These are phyloP conservation scores for Spatulosminthurus flaviceps DNA, from an alignment of 2,888 invertebrate species.

Conservation along the genomic window DNA sequence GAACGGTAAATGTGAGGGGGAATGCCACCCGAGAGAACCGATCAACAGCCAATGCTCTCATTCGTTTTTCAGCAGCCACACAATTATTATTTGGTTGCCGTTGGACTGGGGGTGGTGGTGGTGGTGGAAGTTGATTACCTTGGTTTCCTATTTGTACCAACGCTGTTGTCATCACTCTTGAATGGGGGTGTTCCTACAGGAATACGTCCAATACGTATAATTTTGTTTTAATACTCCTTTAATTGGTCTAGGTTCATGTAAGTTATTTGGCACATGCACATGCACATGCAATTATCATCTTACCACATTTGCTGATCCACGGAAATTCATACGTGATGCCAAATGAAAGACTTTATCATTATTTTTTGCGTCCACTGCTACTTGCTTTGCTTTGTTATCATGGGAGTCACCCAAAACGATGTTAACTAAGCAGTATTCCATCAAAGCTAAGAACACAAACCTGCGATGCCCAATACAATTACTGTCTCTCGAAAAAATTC, in stretches of 20 bases:
- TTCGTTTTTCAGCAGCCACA: constrained; percentile 56
- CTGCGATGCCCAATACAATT: constrained; percentile 66
- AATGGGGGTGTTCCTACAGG: constrained; percentile 43
- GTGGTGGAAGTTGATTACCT: constrained; percentile 54
- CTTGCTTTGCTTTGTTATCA: constrained; percentile 65
- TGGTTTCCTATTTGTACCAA: constrained; percentile 44
- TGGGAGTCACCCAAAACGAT: constrained; percentile 81
- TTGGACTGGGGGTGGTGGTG: constrained; percentile 68
- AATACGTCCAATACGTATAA: neutral
- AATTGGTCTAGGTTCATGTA: constrained; percentile 16
- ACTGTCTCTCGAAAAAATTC: neutral
- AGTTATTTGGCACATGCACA: too few species aligned
- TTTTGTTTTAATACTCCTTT: neutral
- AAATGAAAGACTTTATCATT: constrained; percentile 57
- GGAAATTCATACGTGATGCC: constrained; percentile 59
- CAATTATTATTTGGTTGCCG: neutral
- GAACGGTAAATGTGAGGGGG: constrained; percentile 75
- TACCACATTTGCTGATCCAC: constrained; percentile 52
- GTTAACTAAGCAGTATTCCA: constrained; percentile 92
- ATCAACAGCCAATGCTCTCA: constrained; percentile 72
- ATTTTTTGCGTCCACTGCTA: constrained; percentile 47
- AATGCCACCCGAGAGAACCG: constrained; percentile 77
- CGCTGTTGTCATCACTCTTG: constrained; percentile 41
- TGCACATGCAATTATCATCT: constrained; percentile 5
- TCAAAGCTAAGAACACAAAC: constrained; percentile 91